A percentile compares a stretch with the other conserved stretches of the same genome.
phyloP scores from a whole-genome alignment of 1,140 invertebrate genomes.

The Temnothorax curvispinosus region DNA sequence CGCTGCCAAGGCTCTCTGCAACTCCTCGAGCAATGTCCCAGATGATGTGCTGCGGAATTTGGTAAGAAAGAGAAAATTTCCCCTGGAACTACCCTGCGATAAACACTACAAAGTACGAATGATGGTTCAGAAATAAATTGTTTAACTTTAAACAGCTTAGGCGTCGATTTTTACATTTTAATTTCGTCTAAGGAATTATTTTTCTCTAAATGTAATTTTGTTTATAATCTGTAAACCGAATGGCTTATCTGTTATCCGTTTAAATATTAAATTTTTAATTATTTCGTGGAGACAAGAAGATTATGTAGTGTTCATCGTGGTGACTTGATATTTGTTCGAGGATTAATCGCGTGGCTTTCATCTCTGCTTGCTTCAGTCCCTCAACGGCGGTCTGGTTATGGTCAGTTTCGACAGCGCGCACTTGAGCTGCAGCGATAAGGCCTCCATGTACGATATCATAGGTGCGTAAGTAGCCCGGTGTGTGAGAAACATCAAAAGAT shows the following conservation, averaged over 20 bases:
- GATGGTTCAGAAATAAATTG: not conserved
- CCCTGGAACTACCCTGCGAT: not conserved
- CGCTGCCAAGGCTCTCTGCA: constrained; percentile 93
- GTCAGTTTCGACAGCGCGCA: constrained; percentile 92
- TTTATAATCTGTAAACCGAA: not conserved
- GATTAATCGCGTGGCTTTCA: constrained; percentile 33
- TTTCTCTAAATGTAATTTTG: not conserved
- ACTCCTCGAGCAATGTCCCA: constrained; percentile 95
- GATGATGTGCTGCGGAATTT: constrained; percentile 94
- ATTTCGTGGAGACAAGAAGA: not conserved
- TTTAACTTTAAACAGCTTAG: not conserved
- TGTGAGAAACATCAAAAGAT: constrained; percentile 24
- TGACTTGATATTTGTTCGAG: not conserved
- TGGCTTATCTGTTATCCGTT: not conserved
- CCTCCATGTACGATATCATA: constrained; percentile 87
- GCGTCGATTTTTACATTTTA: not conserved
- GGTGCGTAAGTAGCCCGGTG: constrained; percentile 82
- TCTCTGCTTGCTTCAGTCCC: constrained; percentile 81
- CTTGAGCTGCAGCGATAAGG: constrained; percentile 87
- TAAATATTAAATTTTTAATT: constrained; percentile 7
- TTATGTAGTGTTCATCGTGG: not conserved
- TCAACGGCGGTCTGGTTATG: constrained; percentile 95
- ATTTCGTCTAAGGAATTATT: not conserved
- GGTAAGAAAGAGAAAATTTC: constrained; percentile 83
- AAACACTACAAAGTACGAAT: not conserved